Conservation (phyloP, 2,888 invertebrate genomes). For the Aphodius granarius region DNA sequence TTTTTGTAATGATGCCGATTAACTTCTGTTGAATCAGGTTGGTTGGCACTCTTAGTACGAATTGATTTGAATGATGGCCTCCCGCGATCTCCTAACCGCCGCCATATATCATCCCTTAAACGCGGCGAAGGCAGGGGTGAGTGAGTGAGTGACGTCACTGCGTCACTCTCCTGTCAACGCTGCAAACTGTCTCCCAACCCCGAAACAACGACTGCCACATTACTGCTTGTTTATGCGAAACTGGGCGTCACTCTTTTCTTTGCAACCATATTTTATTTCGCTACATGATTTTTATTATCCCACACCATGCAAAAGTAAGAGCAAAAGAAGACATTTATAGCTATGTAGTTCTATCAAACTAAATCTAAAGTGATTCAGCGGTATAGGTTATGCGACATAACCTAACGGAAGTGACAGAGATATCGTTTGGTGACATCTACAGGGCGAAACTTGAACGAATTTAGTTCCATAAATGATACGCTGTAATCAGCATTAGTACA, state of each 20-base stretch:
- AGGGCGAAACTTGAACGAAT: neutral
- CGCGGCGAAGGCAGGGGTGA: constrained; percentile 37
- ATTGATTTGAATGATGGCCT: constrained; percentile 61
- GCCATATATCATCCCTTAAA: constrained; percentile 60
- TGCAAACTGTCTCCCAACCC: constrained; percentile 28
- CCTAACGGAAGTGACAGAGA: neutral
- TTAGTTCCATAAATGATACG: neutral
- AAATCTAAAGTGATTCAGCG: neutral
- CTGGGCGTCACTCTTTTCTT: neutral
- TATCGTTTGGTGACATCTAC: neutral
- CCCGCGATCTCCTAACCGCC: constrained; percentile 61
- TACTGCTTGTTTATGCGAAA: constrained; percentile 4
- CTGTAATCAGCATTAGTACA: constrained; percentile 5
- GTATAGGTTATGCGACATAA: neutral
- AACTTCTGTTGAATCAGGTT: too few species aligned
- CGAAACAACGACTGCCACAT: neutral
- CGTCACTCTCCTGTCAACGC: constrained; percentile 44
- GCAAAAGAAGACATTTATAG: too few species aligned
- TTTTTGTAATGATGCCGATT: too few species aligned
- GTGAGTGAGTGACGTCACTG: constrained; percentile 49
- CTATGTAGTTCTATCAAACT: too few species aligned
- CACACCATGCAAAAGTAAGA: too few species aligned
- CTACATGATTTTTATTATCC: too few species aligned
- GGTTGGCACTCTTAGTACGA: constrained; percentile 35
- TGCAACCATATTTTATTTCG: neutral